phyloP scores from a whole-genome alignment of 2,797 vertebrate genomes.

The Enteromius trimaculatus region DNA sequence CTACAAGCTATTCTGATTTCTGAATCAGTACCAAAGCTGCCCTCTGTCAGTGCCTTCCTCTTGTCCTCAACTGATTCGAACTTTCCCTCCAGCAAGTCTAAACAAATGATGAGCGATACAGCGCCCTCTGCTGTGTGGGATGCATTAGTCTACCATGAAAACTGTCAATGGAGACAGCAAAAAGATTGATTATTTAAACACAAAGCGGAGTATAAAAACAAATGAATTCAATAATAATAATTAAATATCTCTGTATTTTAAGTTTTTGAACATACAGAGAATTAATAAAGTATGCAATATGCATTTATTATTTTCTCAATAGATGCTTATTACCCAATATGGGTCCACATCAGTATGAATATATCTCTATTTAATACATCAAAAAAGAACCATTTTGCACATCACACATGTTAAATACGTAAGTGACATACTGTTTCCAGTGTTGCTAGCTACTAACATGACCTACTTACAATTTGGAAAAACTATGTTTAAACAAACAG shows the following conservation, averaged over 20 bases:
- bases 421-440: neutral
- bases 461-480: neutral
- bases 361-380: neutral
- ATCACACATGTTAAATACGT: neutral
- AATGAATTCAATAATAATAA: neutral
- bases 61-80: constrained; percentile 10
- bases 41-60: neutral
- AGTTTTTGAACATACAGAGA: too few species aligned
- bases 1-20: neutral
- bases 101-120: neutral
- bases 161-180: neutral
- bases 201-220: neutral
- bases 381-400: neutral
- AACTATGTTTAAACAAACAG: neutral
- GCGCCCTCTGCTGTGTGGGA: constrained; percentile 41
- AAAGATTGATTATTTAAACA: neutral
- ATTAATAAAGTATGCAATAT: neutral
- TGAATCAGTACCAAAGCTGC: neutral
- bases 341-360: neutral
- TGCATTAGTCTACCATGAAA: neutral
- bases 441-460: neutral
- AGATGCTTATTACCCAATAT: neutral
- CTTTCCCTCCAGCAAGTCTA: constrained; percentile 28
- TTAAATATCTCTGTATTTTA: neutral
- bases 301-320: neutral